Percentiles rank a stretch among this genome's conserved stretches.
phyloP scores from a whole-genome alignment of 2,113 vertebrate species.

The Morphnarchus princeps region DNA sequence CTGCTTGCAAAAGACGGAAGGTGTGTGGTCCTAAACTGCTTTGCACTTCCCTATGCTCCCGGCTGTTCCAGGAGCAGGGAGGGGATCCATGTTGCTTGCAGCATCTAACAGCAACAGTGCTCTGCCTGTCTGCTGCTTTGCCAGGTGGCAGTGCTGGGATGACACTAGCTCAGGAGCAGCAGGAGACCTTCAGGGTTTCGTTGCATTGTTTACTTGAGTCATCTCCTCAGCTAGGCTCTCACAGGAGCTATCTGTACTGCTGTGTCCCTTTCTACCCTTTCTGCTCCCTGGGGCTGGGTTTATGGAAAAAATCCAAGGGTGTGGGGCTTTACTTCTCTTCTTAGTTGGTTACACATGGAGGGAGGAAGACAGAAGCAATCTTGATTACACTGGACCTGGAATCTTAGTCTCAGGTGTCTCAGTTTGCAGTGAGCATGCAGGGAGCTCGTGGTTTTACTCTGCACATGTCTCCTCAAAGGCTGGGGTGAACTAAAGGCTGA shows the following conservation, averaged over 20 bases:
- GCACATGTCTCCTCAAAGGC: neutral
- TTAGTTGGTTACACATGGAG: neutral
- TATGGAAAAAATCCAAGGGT: neutral
- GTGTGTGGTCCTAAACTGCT: neutral
- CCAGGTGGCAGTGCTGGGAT: neutral
- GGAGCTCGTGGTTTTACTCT: neutral
- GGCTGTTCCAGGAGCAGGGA: neutral
- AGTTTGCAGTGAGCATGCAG: neutral
- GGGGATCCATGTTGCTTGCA: neutral
- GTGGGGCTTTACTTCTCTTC: neutral
- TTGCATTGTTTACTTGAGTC: neutral
- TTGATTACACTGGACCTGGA: neutral
- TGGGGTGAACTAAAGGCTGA: neutral
- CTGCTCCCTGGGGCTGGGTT: neutral
- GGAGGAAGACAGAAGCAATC: neutral
- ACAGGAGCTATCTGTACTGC: neutral
- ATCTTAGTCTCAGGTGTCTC: neutral
- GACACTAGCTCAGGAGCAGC: neutral
- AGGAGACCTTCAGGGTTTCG: neutral
- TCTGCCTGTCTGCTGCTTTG: neutral
- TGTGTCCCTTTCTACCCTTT: neutral
- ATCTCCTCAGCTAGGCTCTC: neutral
- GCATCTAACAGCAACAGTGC: neutral
- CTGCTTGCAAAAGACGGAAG: neutral
- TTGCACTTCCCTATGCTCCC: neutral